Evolutionary conservation across 2,888 invertebrate genomes (phyloP).

Genomic region (Lasioglossum leucozonium): DNA sequence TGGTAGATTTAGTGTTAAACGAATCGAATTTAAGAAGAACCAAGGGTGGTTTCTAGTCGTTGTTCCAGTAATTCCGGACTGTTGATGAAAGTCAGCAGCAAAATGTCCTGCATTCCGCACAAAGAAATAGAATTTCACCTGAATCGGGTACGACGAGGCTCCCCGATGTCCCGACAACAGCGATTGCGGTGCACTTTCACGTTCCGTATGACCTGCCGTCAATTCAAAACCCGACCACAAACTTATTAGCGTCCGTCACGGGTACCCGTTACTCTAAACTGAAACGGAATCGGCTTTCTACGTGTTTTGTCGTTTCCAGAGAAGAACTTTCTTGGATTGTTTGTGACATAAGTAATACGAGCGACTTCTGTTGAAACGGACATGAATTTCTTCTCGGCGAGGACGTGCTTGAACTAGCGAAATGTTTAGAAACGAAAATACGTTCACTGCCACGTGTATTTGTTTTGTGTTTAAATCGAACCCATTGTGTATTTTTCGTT

Average conservation of each 20-base stretch:
- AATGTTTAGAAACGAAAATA: background rate
- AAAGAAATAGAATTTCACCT: slow-evolving; percentile 57
- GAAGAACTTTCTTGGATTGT: slow-evolving; percentile 53
- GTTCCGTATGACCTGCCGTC: slow-evolving; percentile 60
- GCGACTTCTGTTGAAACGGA: background rate
- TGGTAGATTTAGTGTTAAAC: too few relatives aligned
- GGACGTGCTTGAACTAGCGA: background rate
- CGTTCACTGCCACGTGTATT: background rate
- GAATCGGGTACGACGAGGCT: slow-evolving; percentile 43
- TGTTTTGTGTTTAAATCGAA: background rate
- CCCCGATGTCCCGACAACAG: slow-evolving; percentile 38
- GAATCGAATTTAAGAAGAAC: background rate
- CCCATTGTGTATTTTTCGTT: too few relatives aligned
- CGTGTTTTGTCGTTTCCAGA: slow-evolving; percentile 37
- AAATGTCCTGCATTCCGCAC: slow-evolving; percentile 16
- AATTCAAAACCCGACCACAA: slow-evolving; percentile 68
- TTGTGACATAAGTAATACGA: background rate
- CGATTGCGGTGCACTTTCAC: slow-evolving; percentile 67
- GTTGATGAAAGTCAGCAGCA: slow-evolving; percentile 2
- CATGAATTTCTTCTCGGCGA: background rate
- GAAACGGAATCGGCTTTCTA: slow-evolving; percentile 40
- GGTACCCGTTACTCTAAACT: slow-evolving; percentile 46
- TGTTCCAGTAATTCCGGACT: background rate
- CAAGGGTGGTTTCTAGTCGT: background rate
- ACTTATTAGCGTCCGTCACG: slow-evolving; percentile 71